Conservation (phyloP, 2,888 invertebrate species). For the Cephalotes varians region DNA sequence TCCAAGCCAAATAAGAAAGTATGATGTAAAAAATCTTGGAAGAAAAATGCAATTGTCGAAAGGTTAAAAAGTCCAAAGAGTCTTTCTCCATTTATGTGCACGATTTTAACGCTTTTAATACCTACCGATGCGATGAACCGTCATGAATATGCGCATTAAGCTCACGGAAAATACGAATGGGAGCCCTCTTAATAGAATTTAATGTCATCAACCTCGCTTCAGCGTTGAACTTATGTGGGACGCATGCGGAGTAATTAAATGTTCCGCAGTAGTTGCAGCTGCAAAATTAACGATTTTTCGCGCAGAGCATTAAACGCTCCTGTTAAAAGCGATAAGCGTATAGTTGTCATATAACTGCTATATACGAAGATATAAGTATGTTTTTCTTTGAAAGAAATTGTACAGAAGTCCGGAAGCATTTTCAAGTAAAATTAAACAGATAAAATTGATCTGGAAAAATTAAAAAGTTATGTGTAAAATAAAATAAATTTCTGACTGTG, state of each 20-base stretch:
- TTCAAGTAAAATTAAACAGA: neutral
- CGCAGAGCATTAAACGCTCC: conserved; percentile 12
- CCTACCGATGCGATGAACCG: conserved; percentile 33
- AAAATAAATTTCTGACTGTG: neutral
- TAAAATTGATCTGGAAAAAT: neutral
- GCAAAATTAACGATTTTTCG: conserved; percentile 48
- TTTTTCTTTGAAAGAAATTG: neutral
- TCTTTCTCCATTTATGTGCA: neutral
- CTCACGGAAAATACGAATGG: conserved; percentile 45
- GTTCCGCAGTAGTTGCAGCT: conserved; percentile 26
- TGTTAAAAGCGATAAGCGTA: conserved; percentile 21
- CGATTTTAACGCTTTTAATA: conserved; percentile 33
- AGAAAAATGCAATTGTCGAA: conserved; percentile 4
- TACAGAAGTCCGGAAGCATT: neutral
- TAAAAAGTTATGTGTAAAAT: neutral
- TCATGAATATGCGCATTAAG: conserved; percentile 50
- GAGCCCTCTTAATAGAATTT: conserved; percentile 49
- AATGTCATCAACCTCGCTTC: conserved; percentile 54
- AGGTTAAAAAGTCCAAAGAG: conserved; percentile 1
- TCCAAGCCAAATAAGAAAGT: neutral
- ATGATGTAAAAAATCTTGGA: neutral
- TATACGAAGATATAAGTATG: neutral
- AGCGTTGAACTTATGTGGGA: conserved; percentile 47
- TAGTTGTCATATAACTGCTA: neutral
- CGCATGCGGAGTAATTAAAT: conserved; percentile 49